A percentile compares a stretch with the other conserved stretches of the same genome.
Evolutionary conservation across 2,113 vertebrate genomes (phyloP).

Genomic region (Cettia cetti): DNA sequence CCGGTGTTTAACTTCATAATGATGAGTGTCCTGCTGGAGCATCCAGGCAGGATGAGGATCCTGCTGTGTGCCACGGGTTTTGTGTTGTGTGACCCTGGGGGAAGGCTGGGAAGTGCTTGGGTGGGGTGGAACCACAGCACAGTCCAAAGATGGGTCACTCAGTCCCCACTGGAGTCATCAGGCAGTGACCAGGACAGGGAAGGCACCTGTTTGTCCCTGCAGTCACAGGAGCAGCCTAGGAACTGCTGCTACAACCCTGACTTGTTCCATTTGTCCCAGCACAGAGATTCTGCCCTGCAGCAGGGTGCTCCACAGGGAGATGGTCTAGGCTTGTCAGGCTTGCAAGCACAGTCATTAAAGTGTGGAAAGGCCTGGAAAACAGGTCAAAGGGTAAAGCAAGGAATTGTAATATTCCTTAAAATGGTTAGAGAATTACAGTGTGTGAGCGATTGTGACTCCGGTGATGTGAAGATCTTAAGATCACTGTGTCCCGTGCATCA

Average conservation of each 20-base stretch:
- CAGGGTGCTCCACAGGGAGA: neutral
- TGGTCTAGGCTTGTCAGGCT: neutral
- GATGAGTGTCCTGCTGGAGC: neutral
- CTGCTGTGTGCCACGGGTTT: neutral
- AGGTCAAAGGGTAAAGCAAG: neutral
- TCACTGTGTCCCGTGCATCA: neutral
- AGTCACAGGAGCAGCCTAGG: neutral
- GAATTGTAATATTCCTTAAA: neutral
- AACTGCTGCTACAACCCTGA: neutral
- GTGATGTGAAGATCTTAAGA: neutral
- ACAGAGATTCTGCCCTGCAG: neutral
- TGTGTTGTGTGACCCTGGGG: neutral
- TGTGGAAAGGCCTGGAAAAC: neutral
- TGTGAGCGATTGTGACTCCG: rapidly evolving
- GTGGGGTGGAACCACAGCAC: neutral
- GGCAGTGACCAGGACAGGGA: neutral
- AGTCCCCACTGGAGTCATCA: neutral
- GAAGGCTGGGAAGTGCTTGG: neutral
- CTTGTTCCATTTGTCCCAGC: neutral
- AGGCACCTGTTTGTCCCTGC: neutral
- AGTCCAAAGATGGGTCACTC: neutral
- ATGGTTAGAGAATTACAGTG: neutral
- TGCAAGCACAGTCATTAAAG: neutral
- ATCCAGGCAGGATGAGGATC: neutral
- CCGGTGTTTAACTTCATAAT: neutral